Evolutionary conservation across 2,888 invertebrate genomes (phyloP), one percentile per base, ranked within the genome.

Genomic region (Muscina levida): DNA sequence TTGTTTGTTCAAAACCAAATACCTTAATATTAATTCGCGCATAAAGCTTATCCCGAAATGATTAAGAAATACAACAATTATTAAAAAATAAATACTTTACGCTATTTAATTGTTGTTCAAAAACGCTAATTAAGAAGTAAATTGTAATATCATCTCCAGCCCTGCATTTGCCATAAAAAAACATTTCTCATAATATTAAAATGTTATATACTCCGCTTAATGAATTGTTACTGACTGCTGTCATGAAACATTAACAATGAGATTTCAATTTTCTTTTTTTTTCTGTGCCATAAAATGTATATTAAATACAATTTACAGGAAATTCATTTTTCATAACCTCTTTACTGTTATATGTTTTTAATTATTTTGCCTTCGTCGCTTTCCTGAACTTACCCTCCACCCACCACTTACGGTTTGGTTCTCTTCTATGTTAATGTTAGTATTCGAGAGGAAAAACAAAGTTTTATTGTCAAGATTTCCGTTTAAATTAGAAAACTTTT

Each of bases 401-500:
- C n/a, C n/a, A n/a, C 31, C 8, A 31, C 8, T 31, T 31, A 37
- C 44, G 5, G 15, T 51, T 22, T 51, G 6, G 1, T 6, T 46
- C 15, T 46, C n/a, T 48, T 48, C 15, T 48, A 6, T n/a, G 4
- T 5, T 2, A 8, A 22, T 51, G 51, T 51, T 3, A 22, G 51
- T 22, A 22, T 10, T 51, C 6, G 10, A 57, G 24, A 62, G 62
- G 57, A 42, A 62, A 42, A 13, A 42, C 13, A 70, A 81, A 74
- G 42, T 74, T 77, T 80, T 74, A 67, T 74, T 77, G 57, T 77
- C 31, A 74, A 74, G 77, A 80, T 73, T 74, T 77, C 56, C 53
- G 48, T 74, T 76, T 81, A 81, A 81, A 81, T 81, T 74, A 74
- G 81, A 81, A 81, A 81, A 81, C 53, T 81, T 81, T 72, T 74